These are phyloP conservation scores for Scolanthus callimorphus DNA, from an alignment of 92 coral and sea anemone genomes.

Conservation along the genomic window DNA sequence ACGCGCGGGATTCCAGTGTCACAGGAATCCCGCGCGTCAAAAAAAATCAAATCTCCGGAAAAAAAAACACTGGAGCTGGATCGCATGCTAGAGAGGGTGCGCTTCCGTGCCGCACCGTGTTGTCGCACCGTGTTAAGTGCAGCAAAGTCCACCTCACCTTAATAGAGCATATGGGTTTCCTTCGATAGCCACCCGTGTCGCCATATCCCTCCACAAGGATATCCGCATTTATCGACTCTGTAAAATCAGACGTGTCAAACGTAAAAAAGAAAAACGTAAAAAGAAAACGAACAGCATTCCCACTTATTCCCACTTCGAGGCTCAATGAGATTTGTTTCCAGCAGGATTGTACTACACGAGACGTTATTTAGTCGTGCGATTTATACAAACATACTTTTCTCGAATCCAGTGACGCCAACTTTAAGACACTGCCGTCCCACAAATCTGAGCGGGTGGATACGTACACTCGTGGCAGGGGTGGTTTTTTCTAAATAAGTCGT, in stretches of 20 bases:
- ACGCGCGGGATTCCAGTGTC: too few species aligned
- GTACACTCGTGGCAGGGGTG: constrained; percentile 10
- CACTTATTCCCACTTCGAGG: background rate
- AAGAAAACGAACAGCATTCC: background rate
- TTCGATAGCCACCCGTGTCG: constrained; percentile 20
- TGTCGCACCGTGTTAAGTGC: too few species aligned
- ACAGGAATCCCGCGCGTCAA: too few species aligned
- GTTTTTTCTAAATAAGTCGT: background rate
- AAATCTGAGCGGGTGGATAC: constrained; percentile 12
- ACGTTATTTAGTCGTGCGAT: too few species aligned
- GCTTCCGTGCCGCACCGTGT: too few species aligned
- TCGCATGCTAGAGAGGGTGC: too few species aligned
- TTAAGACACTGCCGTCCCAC: constrained; percentile 9
- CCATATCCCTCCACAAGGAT: constrained; percentile 13
- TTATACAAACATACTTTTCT: constrained; percentile 20
- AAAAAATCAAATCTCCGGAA: too few species aligned
- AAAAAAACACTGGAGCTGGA: too few species aligned
- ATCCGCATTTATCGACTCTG: constrained; percentile 1
- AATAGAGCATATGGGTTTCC: constrained; percentile 26
- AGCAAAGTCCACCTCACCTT: constrained; percentile 22
- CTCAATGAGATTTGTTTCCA: too few species aligned
- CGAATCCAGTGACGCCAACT: constrained; percentile 8
- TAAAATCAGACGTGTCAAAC: background rate
- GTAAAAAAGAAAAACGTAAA: background rate
- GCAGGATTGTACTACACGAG: too few species aligned